Base-by-base conservation (phyloP, 2,888 invertebrate species). In the Diloba caeruleocephala region DNA sequence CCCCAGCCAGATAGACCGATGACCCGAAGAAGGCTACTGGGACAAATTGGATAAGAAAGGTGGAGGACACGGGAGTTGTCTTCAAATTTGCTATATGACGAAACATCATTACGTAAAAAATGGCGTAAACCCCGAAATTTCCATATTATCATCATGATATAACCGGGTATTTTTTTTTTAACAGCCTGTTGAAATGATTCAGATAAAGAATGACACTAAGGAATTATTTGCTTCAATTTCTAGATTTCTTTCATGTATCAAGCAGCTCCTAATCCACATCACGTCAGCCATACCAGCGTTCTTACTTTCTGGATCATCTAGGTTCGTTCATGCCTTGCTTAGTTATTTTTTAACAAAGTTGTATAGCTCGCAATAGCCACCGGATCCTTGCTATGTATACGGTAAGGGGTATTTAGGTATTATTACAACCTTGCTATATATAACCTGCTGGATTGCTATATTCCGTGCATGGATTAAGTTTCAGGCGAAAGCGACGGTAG, bases 381-480 rank as follows among this genome's bases (percentile, higher is more conserved):
- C 6, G 37, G 23, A 25, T 31, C 13, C 39, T 21, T 19, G 39
- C 41, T 17, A 53, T 57, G 19, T 60, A 58, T 59, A 51, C 21
- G 10, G 36, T 36, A 57, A 29, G 19, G 51, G 29, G 54, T 61
- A 72, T 64, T 72, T 70, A 64, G 57, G 15, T 72, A 70, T 73
- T 53, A 63, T 68, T 59, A 68, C 59, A 68, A 55, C 62, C 66
- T 60, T 52, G 44, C 45, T 52, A 49, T 62, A n/a, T n/a, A n/a
- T n/a, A n/a, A n/a, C n/a, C n/a, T n/a, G n/a, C n/a, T n/a, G n/a
- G n/a, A n/a, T n/a, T n/a, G n/a, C n/a, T n/a, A n/a, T n/a, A n/a
- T 66, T 55, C 45, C 37, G 15, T 28, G 36, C 1, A 1, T 33
- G 55, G 54, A 0, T 3, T 9, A 44, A 36, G 15, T 31, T 9